phyloP scores from a whole-genome alignment of 2,113 vertebrate species.

The Ophthalmolycus amberensis region DNA sequence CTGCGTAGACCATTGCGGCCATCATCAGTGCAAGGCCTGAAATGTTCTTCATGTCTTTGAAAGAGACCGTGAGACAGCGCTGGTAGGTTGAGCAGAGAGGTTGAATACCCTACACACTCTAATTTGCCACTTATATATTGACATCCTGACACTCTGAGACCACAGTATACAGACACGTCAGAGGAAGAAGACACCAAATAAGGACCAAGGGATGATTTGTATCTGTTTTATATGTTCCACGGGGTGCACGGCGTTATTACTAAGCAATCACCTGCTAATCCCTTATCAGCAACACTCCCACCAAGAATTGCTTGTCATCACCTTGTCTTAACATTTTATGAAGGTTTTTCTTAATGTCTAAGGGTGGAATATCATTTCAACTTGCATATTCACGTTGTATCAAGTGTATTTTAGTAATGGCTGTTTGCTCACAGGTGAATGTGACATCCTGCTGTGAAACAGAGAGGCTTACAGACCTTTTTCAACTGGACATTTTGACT shows the following conservation, averaged over 20 bases:
- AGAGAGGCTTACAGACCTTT: not conserved
- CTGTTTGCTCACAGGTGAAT: not conserved
- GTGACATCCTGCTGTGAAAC: not conserved
- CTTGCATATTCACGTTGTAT: not conserved
- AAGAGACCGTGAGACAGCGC: not conserved
- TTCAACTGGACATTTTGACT: not conserved
- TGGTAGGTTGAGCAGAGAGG: constrained; percentile 32
- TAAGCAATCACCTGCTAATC: not conserved
- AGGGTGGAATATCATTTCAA: not conserved
- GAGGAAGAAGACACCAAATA: constrained; percentile 58
- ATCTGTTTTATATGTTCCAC: constrained; percentile 40
- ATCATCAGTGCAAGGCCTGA: constrained; percentile 1
- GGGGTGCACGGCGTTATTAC: not conserved
- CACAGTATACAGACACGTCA: constrained; percentile 38
- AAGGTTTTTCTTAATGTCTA: not conserved
- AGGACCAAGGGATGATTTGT: constrained; percentile 19
- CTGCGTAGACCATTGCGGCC: not conserved
- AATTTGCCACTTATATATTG: constrained; percentile 53
- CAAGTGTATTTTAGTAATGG: not conserved
- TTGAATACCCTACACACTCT: not conserved
- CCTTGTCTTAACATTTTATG: not conserved
- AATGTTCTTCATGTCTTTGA: constrained; percentile 61
- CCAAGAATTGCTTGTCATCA: not conserved
- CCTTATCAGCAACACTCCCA: not conserved
- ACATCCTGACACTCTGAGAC: constrained; percentile 23